Conservation (phyloP, 2,113 vertebrate species). For the Gymnorhina tibicen region DNA sequence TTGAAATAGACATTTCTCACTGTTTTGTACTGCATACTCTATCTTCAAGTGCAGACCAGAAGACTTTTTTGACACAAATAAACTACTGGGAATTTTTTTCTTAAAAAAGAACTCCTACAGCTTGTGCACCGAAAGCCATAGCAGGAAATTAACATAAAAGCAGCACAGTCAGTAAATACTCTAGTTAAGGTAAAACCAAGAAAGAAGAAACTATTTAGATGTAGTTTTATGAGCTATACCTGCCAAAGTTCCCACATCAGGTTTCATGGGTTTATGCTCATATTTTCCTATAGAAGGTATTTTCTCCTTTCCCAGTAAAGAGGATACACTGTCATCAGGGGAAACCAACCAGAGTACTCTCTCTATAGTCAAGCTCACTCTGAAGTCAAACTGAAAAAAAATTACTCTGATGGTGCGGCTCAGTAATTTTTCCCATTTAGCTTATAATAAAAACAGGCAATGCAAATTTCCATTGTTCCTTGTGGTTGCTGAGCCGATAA, state of each 20-base stretch:
- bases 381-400: neutral
- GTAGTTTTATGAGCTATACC: neutral
- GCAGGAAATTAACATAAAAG: slow-evolving; percentile 18
- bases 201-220: neutral
- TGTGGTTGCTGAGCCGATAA: neutral
- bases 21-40: neutral
- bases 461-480: neutral
- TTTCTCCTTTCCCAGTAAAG: neutral
- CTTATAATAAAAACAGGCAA: neutral
- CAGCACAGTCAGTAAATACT: neutral
- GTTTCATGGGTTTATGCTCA: neutral
- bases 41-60: neutral
- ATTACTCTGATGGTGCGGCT: neutral
- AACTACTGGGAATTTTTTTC: neutral
- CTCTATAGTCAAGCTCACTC: neutral
- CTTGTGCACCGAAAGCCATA: neutral
- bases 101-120: neutral
- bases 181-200: neutral
- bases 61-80: neutral
- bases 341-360: neutral
- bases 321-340: neutral
- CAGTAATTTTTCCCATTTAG: neutral
- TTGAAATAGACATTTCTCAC: neutral
- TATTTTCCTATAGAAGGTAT: slow-evolving; percentile 19
- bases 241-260: neutral